Percentiles rank a stretch among this genome's conserved stretches.
Conservation (phyloP, 2,797 vertebrate genomes). For the Lates japonicus region DNA sequence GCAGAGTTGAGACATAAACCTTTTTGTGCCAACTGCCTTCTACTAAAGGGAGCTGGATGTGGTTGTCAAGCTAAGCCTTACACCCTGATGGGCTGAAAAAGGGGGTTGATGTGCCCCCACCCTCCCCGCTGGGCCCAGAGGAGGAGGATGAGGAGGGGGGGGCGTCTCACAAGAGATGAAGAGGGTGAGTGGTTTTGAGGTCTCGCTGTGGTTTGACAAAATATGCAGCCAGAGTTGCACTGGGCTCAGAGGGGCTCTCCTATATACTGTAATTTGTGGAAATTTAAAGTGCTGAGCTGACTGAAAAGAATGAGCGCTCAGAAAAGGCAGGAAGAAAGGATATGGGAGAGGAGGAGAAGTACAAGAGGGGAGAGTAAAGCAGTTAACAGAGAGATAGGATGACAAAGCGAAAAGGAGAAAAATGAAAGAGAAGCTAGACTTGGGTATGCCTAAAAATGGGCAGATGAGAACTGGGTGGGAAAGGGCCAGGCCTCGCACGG, state of each 20-base stretch:
- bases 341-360: constrained; percentile 32
- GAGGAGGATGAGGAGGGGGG: constrained; percentile 14
- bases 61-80: constrained; percentile 46
- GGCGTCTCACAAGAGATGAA: constrained; percentile 59
- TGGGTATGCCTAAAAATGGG: constrained; percentile 84
- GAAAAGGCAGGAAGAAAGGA: constrained; percentile 55
- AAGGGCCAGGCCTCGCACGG: constrained; percentile 59
- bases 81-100: constrained; percentile 51
- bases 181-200: constrained; percentile 70
- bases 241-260: constrained; percentile 63
- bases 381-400: constrained; percentile 27
- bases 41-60: constrained; percentile 44
- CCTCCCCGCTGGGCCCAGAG: constrained; percentile 33
- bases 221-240: constrained; percentile 64
- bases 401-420: constrained; percentile 61
- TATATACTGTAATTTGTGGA: constrained; percentile 78
- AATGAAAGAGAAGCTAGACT: constrained; percentile 53
- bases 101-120: constrained; percentile 38
- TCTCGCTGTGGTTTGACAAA: constrained; percentile 70
- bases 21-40: constrained; percentile 36
- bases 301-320: constrained; percentile 61
- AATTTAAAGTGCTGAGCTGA: constrained; percentile 74
- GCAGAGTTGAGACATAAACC: constrained; percentile 42
- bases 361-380: constrained; percentile 29
- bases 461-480: constrained; percentile 78